Percentiles rank a stretch among this genome's conserved stretches.
These are phyloP conservation scores for Tyto alba DNA, from an alignment of 2,113 vertebrate genomes.

Conservation along the genomic window DNA sequence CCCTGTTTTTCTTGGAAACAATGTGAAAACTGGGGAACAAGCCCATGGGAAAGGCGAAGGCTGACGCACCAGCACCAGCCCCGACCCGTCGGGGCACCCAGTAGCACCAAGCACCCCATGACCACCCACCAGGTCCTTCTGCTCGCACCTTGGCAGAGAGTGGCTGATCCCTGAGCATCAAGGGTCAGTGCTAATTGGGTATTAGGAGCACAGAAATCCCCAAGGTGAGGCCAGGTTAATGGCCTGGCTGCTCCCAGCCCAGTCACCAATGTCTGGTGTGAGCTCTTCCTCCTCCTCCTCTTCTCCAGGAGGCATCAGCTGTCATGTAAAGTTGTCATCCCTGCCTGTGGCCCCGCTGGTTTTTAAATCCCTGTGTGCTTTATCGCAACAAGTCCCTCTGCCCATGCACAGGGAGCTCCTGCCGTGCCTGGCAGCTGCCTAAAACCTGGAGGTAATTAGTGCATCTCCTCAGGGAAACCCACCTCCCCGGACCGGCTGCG, in stretches of 20 bases:
- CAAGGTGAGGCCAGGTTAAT: not conserved
- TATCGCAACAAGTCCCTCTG: not conserved
- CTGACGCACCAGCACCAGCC: not conserved
- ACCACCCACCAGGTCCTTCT: not conserved
- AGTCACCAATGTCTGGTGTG: not conserved
- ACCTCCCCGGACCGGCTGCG: fast-evolving
- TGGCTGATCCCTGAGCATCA: not conserved
- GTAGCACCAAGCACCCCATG: not conserved
- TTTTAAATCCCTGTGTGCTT: not conserved
- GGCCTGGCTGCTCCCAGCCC: not conserved
- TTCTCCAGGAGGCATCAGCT: not conserved
- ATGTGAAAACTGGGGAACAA: fast-evolving
- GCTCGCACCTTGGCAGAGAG: not conserved
- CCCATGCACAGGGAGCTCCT: fast-evolving
- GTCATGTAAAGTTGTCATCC: not conserved
- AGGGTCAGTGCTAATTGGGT: not conserved
- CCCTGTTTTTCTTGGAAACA: not conserved
- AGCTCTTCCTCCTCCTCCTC: not conserved
- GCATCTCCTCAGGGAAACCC: fast-evolving
- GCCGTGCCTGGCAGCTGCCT: fast-evolving
- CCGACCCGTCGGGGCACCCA: fast-evolving
- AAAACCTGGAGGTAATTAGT: fast-evolving
- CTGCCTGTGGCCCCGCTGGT: not conserved
- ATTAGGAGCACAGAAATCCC: not conserved
- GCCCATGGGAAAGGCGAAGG: fast-evolving